Evolutionary conservation across 2,797 vertebrate species (phyloP).

Genomic region (Macroramphosus scolopax): DNA sequence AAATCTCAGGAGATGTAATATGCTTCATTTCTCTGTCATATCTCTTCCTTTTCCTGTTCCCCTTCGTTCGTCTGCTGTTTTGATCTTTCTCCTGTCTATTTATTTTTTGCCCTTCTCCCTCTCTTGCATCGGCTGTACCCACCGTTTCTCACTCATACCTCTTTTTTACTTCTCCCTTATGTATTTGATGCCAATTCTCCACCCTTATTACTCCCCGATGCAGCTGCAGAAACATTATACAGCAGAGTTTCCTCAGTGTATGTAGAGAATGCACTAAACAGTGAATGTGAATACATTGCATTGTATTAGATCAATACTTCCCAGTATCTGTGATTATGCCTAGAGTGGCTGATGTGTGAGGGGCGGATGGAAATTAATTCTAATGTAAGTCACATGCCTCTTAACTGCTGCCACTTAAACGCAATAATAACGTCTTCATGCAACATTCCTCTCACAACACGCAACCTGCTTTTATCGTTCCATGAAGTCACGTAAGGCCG

Average conservation of each 20-base stretch:
- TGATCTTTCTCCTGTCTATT: slow-evolving; percentile 12
- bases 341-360: too few species aligned
- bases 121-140: not conserved
- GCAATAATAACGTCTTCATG: not conserved
- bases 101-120: slow-evolving; percentile 13
- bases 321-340: too few species aligned
- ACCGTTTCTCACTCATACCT: slow-evolving; percentile 1
- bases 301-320: too few species aligned
- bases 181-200: slow-evolving; percentile 9
- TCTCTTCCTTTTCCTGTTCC: slow-evolving; percentile 17
- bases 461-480: slow-evolving; percentile 22
- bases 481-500: slow-evolving; percentile 24
- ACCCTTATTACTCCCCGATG: not conserved
- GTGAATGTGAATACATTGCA: too few species aligned
- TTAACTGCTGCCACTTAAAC: too few species aligned
- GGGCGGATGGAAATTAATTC: slow-evolving; percentile 5
- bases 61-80: slow-evolving; percentile 15
- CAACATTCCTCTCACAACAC: slow-evolving; percentile 2
- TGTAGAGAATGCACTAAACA: too few species aligned
- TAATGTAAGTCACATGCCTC: slow-evolving; percentile 21
- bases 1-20: slow-evolving; percentile 55
- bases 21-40: slow-evolving; percentile 30
- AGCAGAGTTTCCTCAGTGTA: too few species aligned
- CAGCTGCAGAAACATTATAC: not conserved
- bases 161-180: slow-evolving; percentile 6